Evolutionary conservation across 30 jellyfish, hydroid and myxozoan species (phyloP).

Genomic region (Hydractinia symbiolongicarpus): DNA sequence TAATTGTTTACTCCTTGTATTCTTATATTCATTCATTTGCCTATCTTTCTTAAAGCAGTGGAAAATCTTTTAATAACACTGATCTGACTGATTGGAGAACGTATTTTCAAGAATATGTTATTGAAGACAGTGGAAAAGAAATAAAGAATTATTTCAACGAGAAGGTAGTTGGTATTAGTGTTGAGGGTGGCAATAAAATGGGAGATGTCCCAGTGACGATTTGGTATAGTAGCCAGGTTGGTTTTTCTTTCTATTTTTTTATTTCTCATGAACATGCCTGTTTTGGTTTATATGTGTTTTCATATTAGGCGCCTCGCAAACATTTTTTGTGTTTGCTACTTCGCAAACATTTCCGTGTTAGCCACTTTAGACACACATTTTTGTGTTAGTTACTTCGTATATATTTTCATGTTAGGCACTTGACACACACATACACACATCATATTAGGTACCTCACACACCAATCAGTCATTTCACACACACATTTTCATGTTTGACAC

Average conservation of each 20-base stretch:
- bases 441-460: constrained; percentile 51
- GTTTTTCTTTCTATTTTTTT: background rate
- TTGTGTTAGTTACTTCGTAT: too few species aligned
- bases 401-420: constrained; percentile 29
- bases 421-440: constrained; percentile 39
- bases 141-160: constrained; percentile 45
- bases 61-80: background rate
- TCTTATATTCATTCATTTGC: background rate
- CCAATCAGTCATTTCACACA: constrained; percentile 36
- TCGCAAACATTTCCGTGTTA: too few species aligned
- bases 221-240: constrained; percentile 92
- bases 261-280: background rate
- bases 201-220: constrained; percentile 20
- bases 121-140: constrained; percentile 67
- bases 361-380: too few species aligned
- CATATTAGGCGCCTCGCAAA: too few species aligned
- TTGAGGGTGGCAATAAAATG: constrained; percentile 24
- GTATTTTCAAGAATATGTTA: constrained; percentile 60
- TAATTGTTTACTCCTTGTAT: background rate
- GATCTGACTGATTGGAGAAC: constrained; percentile 14
- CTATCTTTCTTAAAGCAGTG: background rate
- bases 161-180: constrained; percentile 65
- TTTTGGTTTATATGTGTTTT: too few species aligned
- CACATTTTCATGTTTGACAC: too few species aligned
- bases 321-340: too few species aligned